Evolutionary conservation across 2,888 invertebrate genomes (phyloP).

Genomic region (Lamellibrachia satsuma): DNA sequence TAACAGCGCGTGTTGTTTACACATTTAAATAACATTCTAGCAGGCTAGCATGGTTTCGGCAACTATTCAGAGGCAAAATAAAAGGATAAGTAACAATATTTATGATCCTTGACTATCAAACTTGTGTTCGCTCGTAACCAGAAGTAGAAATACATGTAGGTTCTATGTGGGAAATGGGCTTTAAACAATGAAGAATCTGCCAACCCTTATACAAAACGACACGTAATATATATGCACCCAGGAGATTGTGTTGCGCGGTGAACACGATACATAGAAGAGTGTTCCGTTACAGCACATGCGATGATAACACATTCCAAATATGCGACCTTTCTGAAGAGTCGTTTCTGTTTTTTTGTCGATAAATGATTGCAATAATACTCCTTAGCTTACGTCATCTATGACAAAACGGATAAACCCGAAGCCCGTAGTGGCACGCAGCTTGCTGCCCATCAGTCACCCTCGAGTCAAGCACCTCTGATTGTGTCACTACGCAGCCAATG

Average conservation of each 20-base stretch:
- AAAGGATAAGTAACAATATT: too few relatives aligned
- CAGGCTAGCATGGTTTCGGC: background rate
- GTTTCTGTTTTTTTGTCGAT: background rate
- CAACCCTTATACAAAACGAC: background rate
- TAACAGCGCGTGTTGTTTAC: background rate
- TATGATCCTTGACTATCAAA: too few relatives aligned
- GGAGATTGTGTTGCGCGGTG: background rate
- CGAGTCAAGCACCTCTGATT: slow-evolving; percentile 3
- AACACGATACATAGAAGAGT: background rate
- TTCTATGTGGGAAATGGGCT: background rate
- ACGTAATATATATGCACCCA: background rate
- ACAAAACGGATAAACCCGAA: background rate
- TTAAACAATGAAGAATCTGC: background rate
- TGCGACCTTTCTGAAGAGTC: background rate
- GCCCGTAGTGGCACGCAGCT: background rate
- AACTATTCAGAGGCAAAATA: background rate
- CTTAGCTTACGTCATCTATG: background rate
- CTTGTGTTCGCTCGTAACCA: too few relatives aligned
- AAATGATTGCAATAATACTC: background rate
- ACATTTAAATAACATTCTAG: background rate
- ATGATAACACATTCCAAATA: background rate
- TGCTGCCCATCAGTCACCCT: background rate
- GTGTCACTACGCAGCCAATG: background rate
- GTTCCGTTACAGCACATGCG: background rate
- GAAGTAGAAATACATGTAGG: too few relatives aligned